A percentile compares a stretch with the other conserved stretches of the same genome.
Evolutionary conservation across 1,140 invertebrate genomes (phyloP).

Genomic region (Temnothorax curvispinosus): DNA sequence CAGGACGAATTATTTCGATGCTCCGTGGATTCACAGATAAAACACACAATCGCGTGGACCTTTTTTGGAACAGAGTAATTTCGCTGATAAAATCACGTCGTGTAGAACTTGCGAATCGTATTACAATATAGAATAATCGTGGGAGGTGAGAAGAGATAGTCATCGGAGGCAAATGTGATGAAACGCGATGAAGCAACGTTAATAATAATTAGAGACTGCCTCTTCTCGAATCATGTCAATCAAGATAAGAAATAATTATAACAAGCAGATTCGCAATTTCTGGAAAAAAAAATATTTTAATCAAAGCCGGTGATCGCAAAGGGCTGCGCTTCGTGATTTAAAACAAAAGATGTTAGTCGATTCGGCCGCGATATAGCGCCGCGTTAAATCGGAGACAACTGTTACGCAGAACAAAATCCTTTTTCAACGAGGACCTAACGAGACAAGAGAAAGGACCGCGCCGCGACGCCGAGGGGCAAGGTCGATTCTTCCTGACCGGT

Average conservation of each 20-base stretch:
- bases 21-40: neutral
- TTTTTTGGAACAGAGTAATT: neutral
- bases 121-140: neutral
- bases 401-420: conserved; percentile 4
- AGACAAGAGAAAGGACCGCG: conserved; percentile 24
- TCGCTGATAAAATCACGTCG: neutral
- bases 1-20: neutral
- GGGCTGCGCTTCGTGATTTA: neutral
- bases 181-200: neutral
- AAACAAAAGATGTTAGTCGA: neutral
- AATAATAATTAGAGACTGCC: neutral
- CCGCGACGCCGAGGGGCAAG: conserved; percentile 20
- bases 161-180: neutral
- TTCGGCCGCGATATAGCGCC: neutral
- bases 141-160: conserved; percentile 13
- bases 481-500: conserved; percentile 40
- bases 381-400: conserved; percentile 12
- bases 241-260: neutral
- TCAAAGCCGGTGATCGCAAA: neutral
- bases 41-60: neutral
- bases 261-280: too few species aligned
- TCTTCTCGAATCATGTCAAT: neutral
- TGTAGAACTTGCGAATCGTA: neutral
- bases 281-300: neutral
- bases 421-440: conserved; percentile 49